These are phyloP conservation scores for Drosophila tripunctata DNA, from an alignment of 2,888 invertebrate species.

Conservation along the genomic window DNA sequence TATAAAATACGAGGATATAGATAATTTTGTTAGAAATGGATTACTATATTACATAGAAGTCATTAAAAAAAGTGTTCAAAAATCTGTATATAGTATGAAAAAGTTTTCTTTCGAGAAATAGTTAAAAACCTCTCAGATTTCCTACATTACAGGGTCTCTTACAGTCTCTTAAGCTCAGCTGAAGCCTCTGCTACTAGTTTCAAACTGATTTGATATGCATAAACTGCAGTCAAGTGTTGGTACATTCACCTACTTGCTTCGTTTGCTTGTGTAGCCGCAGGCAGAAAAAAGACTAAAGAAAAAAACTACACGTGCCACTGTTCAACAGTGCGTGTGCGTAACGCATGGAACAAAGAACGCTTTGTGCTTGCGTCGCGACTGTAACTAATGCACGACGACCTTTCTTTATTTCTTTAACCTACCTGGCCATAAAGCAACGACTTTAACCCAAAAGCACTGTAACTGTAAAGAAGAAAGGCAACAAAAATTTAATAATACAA, in stretches of 20 bases:
- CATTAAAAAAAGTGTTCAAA: too few species aligned
- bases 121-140: too few species aligned
- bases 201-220: slow-evolving; percentile 11
- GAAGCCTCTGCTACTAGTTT: slow-evolving; percentile 24
- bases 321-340: slow-evolving; percentile 68
- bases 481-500: slow-evolving; percentile 6
- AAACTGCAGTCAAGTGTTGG: background rate
- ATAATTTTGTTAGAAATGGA: too few species aligned
- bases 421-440: slow-evolving; percentile 16
- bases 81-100: too few species aligned
- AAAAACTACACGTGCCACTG: slow-evolving; percentile 47
- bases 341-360: slow-evolving; percentile 39
- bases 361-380: slow-evolving; percentile 60
- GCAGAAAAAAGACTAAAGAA: background rate
- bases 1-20: too few species aligned
- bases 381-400: slow-evolving; percentile 62
- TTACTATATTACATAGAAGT: too few species aligned
- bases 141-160: too few species aligned
- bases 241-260: slow-evolving; percentile 2
- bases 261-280: slow-evolving; percentile 34
- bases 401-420: slow-evolving; percentile 35
- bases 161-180: too few species aligned
- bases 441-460: background rate
- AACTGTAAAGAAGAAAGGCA: background rate
- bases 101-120: too few species aligned